Conservation (phyloP, 2,113 vertebrate genomes). For the Myrmophylax atrothorax region DNA sequence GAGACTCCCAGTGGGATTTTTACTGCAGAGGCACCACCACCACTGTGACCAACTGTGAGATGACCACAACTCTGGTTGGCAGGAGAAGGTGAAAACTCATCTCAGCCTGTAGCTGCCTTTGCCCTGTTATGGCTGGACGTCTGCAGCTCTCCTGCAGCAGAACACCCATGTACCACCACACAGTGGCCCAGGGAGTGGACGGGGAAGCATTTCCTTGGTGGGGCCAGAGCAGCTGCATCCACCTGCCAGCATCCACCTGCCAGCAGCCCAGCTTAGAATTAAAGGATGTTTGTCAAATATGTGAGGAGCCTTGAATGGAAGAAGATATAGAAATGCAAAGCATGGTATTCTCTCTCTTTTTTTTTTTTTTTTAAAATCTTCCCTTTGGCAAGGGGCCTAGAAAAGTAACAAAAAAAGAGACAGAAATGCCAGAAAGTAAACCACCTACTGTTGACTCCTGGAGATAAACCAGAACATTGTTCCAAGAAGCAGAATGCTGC, state of each 20-base stretch:
- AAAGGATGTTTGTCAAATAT: neutral
- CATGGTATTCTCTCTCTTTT: neutral
- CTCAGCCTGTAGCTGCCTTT: neutral
- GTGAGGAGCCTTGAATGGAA: neutral
- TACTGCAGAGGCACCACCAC: too few relatives aligned
- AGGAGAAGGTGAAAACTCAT: neutral
- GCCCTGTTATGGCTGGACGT: neutral
- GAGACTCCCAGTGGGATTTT: accelerated
- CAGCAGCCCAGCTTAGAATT: neutral
- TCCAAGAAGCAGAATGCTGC: conserved; percentile 45
- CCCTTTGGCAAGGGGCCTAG: conserved; percentile 27
- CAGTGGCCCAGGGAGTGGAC: neutral
- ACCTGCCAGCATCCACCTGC: neutral
- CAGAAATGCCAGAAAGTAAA: conserved; percentile 39
- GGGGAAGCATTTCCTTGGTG: neutral
- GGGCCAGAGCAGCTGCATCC: accelerated
- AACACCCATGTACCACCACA: neutral
- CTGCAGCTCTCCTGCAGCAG: neutral
- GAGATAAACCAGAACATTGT: conserved; percentile 46
- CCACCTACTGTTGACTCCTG: conserved; percentile 49
- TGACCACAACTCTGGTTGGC: neutral
- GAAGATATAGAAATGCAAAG: conserved; percentile 23
- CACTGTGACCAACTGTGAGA: neutral
- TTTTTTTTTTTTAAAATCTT: too few relatives aligned
- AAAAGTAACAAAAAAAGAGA: conserved; percentile 46